A percentile compares a stretch with the other conserved stretches of the same genome.
These are phyloP conservation scores for Chelidonichthys spinosus DNA, from an alignment of 2,797 vertebrate species.

Conservation along the genomic window DNA sequence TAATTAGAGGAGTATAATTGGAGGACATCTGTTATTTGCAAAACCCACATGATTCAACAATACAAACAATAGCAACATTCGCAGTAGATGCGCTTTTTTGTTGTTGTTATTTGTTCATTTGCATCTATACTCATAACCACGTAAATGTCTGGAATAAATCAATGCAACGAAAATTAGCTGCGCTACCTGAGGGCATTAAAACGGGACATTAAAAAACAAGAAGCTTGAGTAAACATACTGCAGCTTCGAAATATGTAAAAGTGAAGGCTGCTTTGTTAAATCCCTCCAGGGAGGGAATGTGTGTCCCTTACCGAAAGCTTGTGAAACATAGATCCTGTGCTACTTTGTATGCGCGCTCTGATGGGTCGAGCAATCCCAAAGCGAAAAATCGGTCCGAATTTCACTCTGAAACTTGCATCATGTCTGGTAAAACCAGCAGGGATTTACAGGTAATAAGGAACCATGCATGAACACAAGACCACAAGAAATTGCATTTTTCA, in stretches of 20 bases:
- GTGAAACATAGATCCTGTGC: slow-evolving; percentile 33
- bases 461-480: slow-evolving; percentile 21
- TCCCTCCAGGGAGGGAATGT: slow-evolving; percentile 26
- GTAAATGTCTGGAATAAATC: slow-evolving; percentile 42
- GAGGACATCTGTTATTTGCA: slow-evolving; percentile 77
- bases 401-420: slow-evolving; percentile 17
- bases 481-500: slow-evolving; percentile 23
- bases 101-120: slow-evolving; percentile 17
- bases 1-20: slow-evolving; percentile 77
- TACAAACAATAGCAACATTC: slow-evolving; percentile 43
- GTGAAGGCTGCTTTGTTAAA: slow-evolving; percentile 34
- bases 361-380: slow-evolving; percentile 30
- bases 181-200: slow-evolving; percentile 23
- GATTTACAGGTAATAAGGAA: slow-evolving; percentile 51
- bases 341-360: slow-evolving; percentile 17
- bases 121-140: slow-evolving; percentile 13
- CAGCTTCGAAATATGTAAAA: slow-evolving; percentile 34
- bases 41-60: slow-evolving; percentile 61
- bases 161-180: slow-evolving; percentile 27
- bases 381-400: slow-evolving; percentile 14
- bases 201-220: slow-evolving; percentile 16
- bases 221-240: slow-evolving; percentile 34
- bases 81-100: slow-evolving; percentile 28
- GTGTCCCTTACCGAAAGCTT: slow-evolving; percentile 24
- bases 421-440: slow-evolving; percentile 21